Conservation (phyloP, 2,797 vertebrate species). For the Sebastes itinus region DNA sequence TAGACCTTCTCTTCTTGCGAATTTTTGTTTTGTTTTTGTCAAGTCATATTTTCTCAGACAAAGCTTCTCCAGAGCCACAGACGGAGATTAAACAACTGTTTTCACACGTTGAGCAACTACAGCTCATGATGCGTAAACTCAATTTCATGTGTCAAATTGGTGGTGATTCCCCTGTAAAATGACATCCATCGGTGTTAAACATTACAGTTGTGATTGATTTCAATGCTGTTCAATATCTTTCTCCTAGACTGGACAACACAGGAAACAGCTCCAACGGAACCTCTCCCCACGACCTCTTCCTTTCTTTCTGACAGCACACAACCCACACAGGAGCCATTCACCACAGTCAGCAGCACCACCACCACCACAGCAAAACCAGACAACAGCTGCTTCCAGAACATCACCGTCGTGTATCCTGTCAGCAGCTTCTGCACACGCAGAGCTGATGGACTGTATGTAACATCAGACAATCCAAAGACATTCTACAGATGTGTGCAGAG, state of each 20-base stretch:
- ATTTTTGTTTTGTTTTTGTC: too few species aligned
- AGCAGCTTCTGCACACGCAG: conserved; percentile 57
- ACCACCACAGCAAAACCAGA: not conserved
- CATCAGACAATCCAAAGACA: not conserved
- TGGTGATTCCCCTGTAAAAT: not conserved
- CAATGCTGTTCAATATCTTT: not conserved
- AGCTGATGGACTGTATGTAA: conserved; percentile 56
- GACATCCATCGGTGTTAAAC: not conserved
- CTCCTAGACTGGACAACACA: conserved; percentile 5
- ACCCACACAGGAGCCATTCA: not conserved
- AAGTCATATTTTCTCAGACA: too few species aligned
- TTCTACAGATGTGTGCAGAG: conserved; percentile 57
- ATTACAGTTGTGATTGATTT: not conserved
- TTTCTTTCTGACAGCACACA: not conserved
- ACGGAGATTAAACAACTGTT: not conserved
- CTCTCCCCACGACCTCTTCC: not conserved
- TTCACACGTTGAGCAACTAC: not conserved
- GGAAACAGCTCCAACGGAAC: not conserved
- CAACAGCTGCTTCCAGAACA: conserved; percentile 34
- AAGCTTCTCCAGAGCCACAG: not conserved
- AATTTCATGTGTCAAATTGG: not conserved
- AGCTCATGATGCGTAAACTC: not conserved
- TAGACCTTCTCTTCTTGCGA: not conserved
- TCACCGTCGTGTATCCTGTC: conserved; percentile 35
- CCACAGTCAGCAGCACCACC: not conserved